Base-by-base conservation (phyloP, 1,140 invertebrate species). In the Eupeodes corollae region DNA sequence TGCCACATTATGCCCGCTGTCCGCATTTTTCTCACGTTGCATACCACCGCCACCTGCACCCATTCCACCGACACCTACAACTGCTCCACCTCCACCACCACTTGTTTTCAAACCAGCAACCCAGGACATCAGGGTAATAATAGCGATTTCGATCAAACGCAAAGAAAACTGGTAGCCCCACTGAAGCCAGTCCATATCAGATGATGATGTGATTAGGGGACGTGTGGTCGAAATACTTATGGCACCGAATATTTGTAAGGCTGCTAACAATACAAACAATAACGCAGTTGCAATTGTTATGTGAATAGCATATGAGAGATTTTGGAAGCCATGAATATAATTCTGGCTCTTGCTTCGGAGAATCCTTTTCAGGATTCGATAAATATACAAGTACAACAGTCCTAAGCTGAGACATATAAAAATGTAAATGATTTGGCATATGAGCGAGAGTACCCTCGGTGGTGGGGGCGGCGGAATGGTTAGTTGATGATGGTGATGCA, bases 141-240 rank as follows among this genome's bases (percentile, higher is more conserved):
- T 83, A 1, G 81, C 79, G 18, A 91, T 78, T 63, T 94, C 90
- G 31, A 91, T 78, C 1, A 91, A 71, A 15, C 90, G 75, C 26
- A 91, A 74, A 2, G 83, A 83, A 53, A 90, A 83, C 55, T 91
- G 86, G 70, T 88, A 91, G 11, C 84, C 82, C 86, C 88, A 92
- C 74, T 89, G 86, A 6, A 91, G 71, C 90, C 90, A 94, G 55
- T 77, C 74, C 32, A 76, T 54, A 21, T 67, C 65, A 0, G 56
- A 46, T 42, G 52, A 55, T 19, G 63, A 54, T 12, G 44, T 53
- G 3, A 56, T 54, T 8, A 60, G 15, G 8, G 54, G 52, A 67
- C 52, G 73, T 64, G 50, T 63, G 42, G 50, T 62, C 53, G 40
- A 77, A 69, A 51, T 75, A 56, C 55, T 78, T 69, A 63, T 75